Percentiles rank a stretch among this genome's conserved stretches.
These are phyloP conservation scores for Trachymyrmex septentrionalis DNA, from an alignment of 1,140 invertebrate genomes.

Conservation along the genomic window DNA sequence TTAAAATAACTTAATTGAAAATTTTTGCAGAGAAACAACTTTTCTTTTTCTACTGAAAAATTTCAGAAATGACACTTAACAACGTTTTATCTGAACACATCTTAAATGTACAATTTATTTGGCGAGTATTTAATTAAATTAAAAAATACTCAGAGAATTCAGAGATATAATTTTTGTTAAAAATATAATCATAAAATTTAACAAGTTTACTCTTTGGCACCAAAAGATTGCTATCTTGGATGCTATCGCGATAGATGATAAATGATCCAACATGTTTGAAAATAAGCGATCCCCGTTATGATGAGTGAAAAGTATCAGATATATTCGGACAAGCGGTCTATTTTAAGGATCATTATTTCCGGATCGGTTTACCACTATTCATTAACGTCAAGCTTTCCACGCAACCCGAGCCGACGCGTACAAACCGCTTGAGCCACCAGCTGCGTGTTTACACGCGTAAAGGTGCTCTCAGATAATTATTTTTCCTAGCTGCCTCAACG, in stretches of 20 bases:
- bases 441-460: conserved; percentile 67
- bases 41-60: too few relatives aligned
- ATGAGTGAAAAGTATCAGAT: conserved; percentile 61
- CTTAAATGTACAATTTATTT: not conserved
- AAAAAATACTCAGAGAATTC: not conserved
- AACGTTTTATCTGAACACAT: too few relatives aligned
- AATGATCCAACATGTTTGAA: conserved; percentile 62
- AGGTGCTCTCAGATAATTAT: conserved; percentile 68
- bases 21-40: too few relatives aligned
- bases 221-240: not conserved
- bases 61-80: too few relatives aligned
- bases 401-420: conserved; percentile 67
- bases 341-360: conserved; percentile 77
- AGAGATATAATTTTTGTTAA: not conserved
- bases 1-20: too few relatives aligned
- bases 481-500: conserved; percentile 66
- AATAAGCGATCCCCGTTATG: conserved; percentile 64
- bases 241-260: conserved; percentile 31
- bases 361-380: conserved; percentile 77
- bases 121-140: not conserved
- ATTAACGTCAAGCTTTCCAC: conserved; percentile 74
- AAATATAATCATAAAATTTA: conserved; percentile 9
- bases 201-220: conserved; percentile 8
- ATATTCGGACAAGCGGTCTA: conserved; percentile 62
- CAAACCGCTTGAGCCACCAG: conserved; percentile 58